These are phyloP conservation scores for Bergia sp. DNA, from an alignment of 92 coral and sea anemone genomes.

Conservation along the genomic window DNA sequence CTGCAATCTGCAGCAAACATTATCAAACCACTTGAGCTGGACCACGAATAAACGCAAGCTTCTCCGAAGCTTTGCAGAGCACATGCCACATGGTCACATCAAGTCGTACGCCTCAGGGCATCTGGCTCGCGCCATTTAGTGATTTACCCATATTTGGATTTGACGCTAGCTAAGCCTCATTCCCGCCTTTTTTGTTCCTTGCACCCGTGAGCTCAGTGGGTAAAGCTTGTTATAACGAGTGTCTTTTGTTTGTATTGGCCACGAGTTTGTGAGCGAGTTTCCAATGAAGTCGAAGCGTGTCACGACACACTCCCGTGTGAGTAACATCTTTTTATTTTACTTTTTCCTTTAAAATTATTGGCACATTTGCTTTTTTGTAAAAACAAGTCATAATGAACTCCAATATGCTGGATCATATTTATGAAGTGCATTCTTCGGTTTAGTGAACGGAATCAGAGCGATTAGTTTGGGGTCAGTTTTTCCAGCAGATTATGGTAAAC, in stretches of 20 bases:
- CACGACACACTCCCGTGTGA: not conserved
- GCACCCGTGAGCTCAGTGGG: constrained; percentile 30
- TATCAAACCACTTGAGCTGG: not conserved
- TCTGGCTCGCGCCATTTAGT: not conserved
- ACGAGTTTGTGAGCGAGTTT: not conserved
- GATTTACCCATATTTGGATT: constrained; percentile 4
- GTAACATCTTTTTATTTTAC: not conserved
- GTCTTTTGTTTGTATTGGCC: not conserved
- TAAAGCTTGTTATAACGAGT: not conserved
- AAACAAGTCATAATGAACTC: not conserved
- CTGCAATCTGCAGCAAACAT: not conserved
- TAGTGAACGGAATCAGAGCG: not conserved
- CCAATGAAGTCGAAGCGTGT: constrained; percentile 17
- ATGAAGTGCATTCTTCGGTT: not conserved
- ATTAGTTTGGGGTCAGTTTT: constrained; percentile 1
- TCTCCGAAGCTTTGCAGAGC: not conserved
- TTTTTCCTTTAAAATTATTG: not conserved
- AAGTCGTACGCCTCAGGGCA: not conserved
- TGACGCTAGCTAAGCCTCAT: not conserved
- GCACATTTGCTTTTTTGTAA: not conserved
- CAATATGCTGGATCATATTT: not conserved
- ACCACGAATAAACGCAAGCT: not conserved
- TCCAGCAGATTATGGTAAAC: not conserved
- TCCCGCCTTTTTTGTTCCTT: constrained; percentile 18
- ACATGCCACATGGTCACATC: not conserved